Conservation (phyloP, 2,113 vertebrate genomes). For the Phoenicopterus ruber region DNA sequence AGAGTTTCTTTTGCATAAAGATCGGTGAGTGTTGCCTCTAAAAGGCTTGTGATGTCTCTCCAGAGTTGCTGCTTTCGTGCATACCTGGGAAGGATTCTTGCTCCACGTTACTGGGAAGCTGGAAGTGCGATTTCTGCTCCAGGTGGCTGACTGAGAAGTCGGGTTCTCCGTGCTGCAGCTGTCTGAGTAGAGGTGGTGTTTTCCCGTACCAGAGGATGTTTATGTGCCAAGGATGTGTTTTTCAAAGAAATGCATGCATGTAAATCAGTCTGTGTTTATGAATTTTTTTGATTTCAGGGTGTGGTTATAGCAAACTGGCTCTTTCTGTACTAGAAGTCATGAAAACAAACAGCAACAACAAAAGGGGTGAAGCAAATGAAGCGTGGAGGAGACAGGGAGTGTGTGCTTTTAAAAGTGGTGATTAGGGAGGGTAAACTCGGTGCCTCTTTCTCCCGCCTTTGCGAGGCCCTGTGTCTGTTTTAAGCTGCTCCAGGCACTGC, state of each 20-base stretch:
- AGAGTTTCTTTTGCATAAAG: not conserved
- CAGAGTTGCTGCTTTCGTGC: accelerated
- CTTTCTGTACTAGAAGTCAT: not conserved
- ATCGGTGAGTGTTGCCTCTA: not conserved
- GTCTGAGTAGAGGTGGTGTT: not conserved
- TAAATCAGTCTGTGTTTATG: not conserved
- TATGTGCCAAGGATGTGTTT: not conserved
- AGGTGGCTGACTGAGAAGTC: not conserved
- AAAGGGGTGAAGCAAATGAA: not conserved
- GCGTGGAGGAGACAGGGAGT: not conserved
- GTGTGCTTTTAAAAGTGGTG: not conserved
- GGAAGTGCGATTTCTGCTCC: not conserved
- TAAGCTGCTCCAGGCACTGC: conserved; percentile 28
- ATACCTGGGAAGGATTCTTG: not conserved
- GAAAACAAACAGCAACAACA: not conserved
- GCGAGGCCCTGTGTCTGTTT: not conserved
- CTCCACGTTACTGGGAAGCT: not conserved
- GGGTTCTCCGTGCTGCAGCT: not conserved
- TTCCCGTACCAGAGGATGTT: not conserved
- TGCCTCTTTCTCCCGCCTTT: not conserved
- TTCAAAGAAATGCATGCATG: not conserved
- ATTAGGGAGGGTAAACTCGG: not conserved
- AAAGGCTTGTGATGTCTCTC: not conserved
- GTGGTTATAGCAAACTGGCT: not conserved
- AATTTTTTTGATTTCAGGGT: not conserved